Evolutionary conservation across 2,888 invertebrate genomes (phyloP), one percentile per base, ranked within the genome.

Genomic region (Urechis unicinctus): DNA sequence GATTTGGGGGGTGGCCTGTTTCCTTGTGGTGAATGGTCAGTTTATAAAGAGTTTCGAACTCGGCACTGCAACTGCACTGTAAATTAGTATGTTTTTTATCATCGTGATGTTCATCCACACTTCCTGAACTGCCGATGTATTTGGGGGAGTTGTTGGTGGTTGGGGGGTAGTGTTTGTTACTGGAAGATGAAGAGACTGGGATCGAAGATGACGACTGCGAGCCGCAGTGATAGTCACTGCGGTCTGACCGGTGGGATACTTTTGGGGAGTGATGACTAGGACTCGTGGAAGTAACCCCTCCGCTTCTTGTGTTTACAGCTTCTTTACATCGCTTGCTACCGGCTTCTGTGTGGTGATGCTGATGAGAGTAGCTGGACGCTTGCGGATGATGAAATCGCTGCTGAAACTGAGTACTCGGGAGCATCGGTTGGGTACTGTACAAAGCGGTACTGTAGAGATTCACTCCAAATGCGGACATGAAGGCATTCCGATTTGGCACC

Each of bases 1-100:
- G 63, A n/a, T 66, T 83, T 30, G 96, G 95, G 66, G 94, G 81
- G 49, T 95, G 95, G 87, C 95, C 93, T 17, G 93, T 92, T 78
- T 95, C 94, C 80, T 79, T 78, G 60, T 80, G 71, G 58, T 78
- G 78, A 25, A 77, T 61, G 53, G 74, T 77, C 22, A 77, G 65
- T 1, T 70, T 68, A 52, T 73, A 75, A 24, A 77, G 62, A 30
- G 71, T 68, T 50, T 66, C 68, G 58, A 69, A 76, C 44, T 56
- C 54, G n/a, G 50, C 47, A 13, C 55, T 50, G 48, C 63, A 63
- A 21, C 48, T 49, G 44, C 63, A 63, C 48, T 29, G 28, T 13
- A 62, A 51, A 41, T 58, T 56, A 17, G 63, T 63, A 56, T 61
- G 57, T 30, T 60, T 61, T 21, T 44, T 28, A 1, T 22, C 3